Evolutionary conservation across 2,888 invertebrate species (phyloP).

Genomic region (Dioctria rufipes): DNA sequence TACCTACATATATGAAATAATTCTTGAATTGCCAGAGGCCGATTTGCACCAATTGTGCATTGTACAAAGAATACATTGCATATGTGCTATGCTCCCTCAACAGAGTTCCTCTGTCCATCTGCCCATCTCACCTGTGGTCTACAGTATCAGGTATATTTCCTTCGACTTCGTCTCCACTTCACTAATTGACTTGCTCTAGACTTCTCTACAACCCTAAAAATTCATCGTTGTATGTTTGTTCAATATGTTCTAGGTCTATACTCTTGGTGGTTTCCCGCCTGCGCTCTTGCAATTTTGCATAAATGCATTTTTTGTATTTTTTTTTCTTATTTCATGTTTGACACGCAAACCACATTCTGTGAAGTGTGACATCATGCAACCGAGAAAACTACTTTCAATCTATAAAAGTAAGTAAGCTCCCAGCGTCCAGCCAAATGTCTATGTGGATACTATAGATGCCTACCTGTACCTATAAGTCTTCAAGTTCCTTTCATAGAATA

Average conservation of each 20-base stretch:
- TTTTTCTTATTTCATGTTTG: conserved; percentile 51
- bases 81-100: background rate
- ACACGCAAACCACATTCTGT: conserved; percentile 59
- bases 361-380: conserved; percentile 59
- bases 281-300: conserved; percentile 12
- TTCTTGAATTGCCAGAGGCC: conserved; percentile 50
- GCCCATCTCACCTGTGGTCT: background rate
- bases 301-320: conserved; percentile 54
- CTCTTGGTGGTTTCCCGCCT: conserved; percentile 7
- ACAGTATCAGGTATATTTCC: background rate
- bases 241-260: conserved; percentile 6
- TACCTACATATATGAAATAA: background rate
- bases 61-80: conserved; percentile 13
- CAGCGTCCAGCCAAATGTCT: background rate
- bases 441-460: background rate
- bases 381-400: background rate
- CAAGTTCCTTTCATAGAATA: background rate
- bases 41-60: conserved; percentile 51
- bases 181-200: conserved; percentile 8
- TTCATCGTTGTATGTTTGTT: background rate
- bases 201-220: background rate
- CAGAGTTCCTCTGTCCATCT: too few species aligned
- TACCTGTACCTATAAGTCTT: background rate
- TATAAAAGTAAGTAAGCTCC: background rate
- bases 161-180: background rate